A percentile compares a stretch with the other conserved stretches of the same genome.
phyloP scores from a whole-genome alignment of 2,888 invertebrate species.

The Agriopis marginaria region DNA sequence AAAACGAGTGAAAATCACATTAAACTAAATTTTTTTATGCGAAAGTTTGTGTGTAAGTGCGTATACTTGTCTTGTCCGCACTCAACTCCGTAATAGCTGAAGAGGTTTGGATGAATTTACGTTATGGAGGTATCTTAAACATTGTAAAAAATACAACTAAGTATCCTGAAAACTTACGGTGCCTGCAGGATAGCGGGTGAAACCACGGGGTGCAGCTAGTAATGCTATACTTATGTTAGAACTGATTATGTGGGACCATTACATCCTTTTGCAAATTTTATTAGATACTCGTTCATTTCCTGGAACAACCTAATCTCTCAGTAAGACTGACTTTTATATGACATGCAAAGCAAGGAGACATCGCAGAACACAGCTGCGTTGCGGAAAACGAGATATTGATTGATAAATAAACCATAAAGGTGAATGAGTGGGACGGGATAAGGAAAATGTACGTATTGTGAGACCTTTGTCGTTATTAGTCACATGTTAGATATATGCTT shows the following conservation, averaged over 20 bases:
- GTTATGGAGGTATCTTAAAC: no score
- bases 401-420: slow-evolving; percentile 22
- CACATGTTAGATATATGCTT: not conserved
- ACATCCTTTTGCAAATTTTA: not conserved
- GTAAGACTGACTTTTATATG: slow-evolving; percentile 19
- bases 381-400: slow-evolving; percentile 24
- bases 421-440: not conserved
- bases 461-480: slow-evolving; percentile 7
- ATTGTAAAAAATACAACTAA: no score
- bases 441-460: slow-evolving; percentile 7
- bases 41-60: no score
- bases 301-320: slow-evolving; percentile 2
- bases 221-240: no score
- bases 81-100: no score
- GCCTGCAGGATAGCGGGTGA: no score
- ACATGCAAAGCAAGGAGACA: slow-evolving; percentile 16
- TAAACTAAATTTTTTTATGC: not conserved
- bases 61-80: no score
- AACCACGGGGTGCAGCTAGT: no score
- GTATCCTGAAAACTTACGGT: not conserved
- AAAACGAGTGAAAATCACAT: not conserved
- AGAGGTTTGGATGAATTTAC: no score
- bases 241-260: not conserved
- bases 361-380: slow-evolving; percentile 23
- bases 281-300: slow-evolving; percentile 1